Percentiles rank a stretch among this genome's conserved stretches.
phyloP scores from a whole-genome alignment of 2,888 invertebrate species.

The Ornithoptera alexandrae region DNA sequence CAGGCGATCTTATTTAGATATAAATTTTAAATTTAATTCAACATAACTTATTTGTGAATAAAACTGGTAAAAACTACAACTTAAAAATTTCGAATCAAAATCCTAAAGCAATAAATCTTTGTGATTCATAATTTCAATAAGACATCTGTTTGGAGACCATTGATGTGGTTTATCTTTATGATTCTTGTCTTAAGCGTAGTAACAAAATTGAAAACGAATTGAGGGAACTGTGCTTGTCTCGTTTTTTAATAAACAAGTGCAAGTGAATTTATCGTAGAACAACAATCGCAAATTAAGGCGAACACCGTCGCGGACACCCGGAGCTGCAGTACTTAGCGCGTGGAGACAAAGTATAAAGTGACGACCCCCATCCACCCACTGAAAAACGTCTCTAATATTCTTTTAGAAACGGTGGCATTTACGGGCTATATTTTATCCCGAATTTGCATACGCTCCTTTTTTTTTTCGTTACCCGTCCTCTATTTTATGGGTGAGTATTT shows the following conservation, averaged over 20 bases:
- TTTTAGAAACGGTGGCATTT: conserved; percentile 82
- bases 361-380: conserved; percentile 75
- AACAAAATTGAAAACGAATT: no score
- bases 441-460: conserved; percentile 80
- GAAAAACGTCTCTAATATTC: conserved; percentile 82
- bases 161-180: no score
- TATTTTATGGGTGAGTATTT: conserved; percentile 80
- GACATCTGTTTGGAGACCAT: no score
- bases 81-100: no score
- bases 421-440: conserved; percentile 82
- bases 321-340: conserved; percentile 74
- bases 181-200: no score
- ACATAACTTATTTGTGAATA: no score
- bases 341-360: conserved; percentile 79
- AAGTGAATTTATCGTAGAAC: conserved; percentile 71
- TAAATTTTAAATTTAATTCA: no score
- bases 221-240: no score
- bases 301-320: conserved; percentile 69
- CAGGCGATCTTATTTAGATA: no score
- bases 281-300: conserved; percentile 76
- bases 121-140: no score
- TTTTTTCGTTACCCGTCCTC: conserved; percentile 77
- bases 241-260: conserved; percentile 33
- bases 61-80: no score
- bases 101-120: no score